A percentile compares a stretch with the other conserved stretches of the same genome.
Evolutionary conservation across 2,113 vertebrate species (phyloP).

Genomic region (Symphodus melops): DNA sequence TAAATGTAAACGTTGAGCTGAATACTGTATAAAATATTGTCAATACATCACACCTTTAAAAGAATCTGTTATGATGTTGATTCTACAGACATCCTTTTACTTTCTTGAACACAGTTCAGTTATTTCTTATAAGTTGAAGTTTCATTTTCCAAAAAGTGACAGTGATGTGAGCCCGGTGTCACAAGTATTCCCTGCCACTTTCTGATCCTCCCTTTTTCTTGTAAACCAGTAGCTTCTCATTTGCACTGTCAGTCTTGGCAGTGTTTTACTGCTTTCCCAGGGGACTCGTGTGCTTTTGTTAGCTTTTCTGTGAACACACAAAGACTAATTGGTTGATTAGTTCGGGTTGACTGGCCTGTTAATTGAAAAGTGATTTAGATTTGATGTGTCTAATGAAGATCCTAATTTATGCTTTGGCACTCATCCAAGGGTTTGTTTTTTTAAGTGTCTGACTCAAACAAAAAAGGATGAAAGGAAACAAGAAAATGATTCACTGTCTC

Average conservation of each 20-base stretch:
- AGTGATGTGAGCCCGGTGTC: constrained; percentile 28
- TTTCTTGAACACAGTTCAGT: neutral
- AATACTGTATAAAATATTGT: no score
- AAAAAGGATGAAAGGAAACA: constrained; percentile 64
- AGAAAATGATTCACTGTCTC: constrained; percentile 38
- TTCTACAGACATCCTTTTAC: neutral
- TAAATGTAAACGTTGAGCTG: no score
- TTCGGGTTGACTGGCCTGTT: constrained; percentile 82
- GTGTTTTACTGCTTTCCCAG: constrained; percentile 75
- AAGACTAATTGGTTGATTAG: constrained; percentile 84
- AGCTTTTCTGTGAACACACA: constrained; percentile 82
- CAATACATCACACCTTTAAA: no score
- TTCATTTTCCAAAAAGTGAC: neutral
- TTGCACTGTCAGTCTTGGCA: constrained; percentile 69
- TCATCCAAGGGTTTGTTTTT: constrained; percentile 68
- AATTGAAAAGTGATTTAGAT: constrained; percentile 84
- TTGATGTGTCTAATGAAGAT: constrained; percentile 81
- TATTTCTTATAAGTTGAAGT: neutral
- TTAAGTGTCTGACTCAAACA: constrained; percentile 67
- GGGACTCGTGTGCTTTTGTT: constrained; percentile 80
- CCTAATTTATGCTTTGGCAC: constrained; percentile 75
- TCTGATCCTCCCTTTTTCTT: constrained; percentile 29
- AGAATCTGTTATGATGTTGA: no score
- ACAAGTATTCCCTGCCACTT: constrained; percentile 31
- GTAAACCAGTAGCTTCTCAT: constrained; percentile 60